A percentile compares a stretch with the other conserved stretches of the same genome.
Conservation (phyloP, 2,113 vertebrate species). For the Calypte anna region DNA sequence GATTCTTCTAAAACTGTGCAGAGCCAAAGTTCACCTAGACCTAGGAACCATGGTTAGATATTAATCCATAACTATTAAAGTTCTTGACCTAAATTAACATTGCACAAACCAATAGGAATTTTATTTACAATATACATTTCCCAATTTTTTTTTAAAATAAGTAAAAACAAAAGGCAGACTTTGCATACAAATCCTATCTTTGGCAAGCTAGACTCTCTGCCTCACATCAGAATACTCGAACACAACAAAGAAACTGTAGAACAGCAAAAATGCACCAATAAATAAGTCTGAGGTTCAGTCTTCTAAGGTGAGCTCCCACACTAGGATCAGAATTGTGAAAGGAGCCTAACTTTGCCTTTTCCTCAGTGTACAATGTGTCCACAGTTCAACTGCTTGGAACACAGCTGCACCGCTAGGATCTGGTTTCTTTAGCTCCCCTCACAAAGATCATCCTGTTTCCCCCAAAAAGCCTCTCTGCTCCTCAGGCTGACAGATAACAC, state of each 20-base stretch:
- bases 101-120: neutral
- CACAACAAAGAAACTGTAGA: neutral
- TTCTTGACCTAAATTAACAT: neutral
- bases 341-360: neutral
- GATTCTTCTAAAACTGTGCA: neutral
- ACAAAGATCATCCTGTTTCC: conserved; percentile 80
- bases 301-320: neutral
- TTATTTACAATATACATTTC: conserved; percentile 4
- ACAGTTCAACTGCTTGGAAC: conserved; percentile 20
- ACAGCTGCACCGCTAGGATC: conserved; percentile 62
- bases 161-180: neutral
- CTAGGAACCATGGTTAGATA: neutral
- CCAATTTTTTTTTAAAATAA: neutral
- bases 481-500: conserved; percentile 56
- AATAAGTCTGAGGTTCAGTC: neutral
- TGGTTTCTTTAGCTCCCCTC: conserved; percentile 48
- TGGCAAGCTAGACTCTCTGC: neutral
- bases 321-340: neutral
- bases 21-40: neutral
- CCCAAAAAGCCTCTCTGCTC: neutral
- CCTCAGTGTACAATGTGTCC: conserved; percentile 27
- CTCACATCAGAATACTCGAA: neutral
- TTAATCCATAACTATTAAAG: neutral
- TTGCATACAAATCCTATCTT: neutral
- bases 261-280: neutral